Percentiles rank a stretch among this genome's conserved stretches.
Conservation (phyloP, 2,888 invertebrate genomes). For the Drosophila ustulata region DNA sequence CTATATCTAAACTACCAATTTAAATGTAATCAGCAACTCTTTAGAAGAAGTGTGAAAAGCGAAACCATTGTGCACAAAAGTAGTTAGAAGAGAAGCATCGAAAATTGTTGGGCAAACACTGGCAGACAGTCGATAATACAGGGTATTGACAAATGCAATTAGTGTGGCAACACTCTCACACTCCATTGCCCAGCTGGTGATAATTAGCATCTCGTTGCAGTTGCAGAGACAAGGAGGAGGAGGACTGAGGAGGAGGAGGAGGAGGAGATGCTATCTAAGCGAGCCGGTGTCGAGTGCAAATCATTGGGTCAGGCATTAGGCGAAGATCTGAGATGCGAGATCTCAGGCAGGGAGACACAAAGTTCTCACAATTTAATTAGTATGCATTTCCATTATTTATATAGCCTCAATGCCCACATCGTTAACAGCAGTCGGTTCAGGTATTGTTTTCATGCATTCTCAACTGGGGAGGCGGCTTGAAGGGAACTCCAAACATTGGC, state of each 20-base stretch:
- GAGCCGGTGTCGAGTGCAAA: slow-evolving; percentile 58
- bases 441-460: slow-evolving; percentile 52
- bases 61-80: slow-evolving; percentile 17
- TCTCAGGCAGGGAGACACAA: slow-evolving; percentile 20
- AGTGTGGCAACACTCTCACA: slow-evolving; percentile 57
- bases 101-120: slow-evolving; percentile 21
- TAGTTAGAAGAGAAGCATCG: slow-evolving; percentile 17
- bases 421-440: slow-evolving; percentile 43
- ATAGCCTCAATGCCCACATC: slow-evolving; percentile 59
- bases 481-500: slow-evolving; percentile 18
- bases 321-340: slow-evolving; percentile 16
- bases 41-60: slow-evolving; percentile 50
- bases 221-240: slow-evolving; percentile 15
- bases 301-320: slow-evolving; percentile 39
- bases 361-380: slow-evolving; percentile 77
- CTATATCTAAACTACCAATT: slow-evolving; percentile 6
- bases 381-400: slow-evolving; percentile 75
- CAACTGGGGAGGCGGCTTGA: neutral
- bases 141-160: slow-evolving; percentile 71
- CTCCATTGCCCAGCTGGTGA: slow-evolving; percentile 31
- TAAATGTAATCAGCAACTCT: slow-evolving; percentile 31
- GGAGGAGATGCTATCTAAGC: slow-evolving; percentile 15
- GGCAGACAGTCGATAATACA: slow-evolving; percentile 23
- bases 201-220: slow-evolving; percentile 64
- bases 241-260: neutral